Percentiles rank a stretch among this genome's conserved stretches.
phyloP scores from a whole-genome alignment of 2,888 invertebrate genomes.

The Sialis fuliginosa region DNA sequence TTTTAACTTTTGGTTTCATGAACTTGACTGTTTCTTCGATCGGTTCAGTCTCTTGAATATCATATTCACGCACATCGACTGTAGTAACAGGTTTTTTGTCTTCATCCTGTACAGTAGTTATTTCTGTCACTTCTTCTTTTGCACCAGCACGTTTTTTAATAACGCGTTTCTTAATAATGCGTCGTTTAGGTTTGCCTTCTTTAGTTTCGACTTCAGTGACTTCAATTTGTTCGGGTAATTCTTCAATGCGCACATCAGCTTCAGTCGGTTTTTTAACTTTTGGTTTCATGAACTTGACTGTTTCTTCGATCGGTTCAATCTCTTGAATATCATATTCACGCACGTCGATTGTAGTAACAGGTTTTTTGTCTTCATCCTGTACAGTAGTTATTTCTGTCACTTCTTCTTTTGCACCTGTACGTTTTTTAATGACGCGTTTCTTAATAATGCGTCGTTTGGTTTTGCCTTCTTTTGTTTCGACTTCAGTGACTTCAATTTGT shows the following conservation, averaged over 20 bases:
- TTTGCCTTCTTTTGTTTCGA: constrained; percentile 19
- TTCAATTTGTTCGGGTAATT: constrained; percentile 15
- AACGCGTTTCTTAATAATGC: constrained; percentile 15
- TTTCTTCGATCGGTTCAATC: constrained; percentile 4
- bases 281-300: constrained; percentile 4
- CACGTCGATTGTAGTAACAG: constrained; percentile 17
- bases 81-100: constrained; percentile 18
- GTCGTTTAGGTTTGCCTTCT: constrained; percentile 15
- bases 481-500: constrained; percentile 13
- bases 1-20: constrained; percentile 17
- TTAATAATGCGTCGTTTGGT: constrained; percentile 23
- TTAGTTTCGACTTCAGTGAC: constrained; percentile 12
- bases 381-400: constrained; percentile 19
- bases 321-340: constrained; percentile 7
- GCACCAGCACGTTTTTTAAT: constrained; percentile 15
- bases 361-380: constrained; percentile 18
- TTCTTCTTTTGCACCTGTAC: constrained; percentile 20
- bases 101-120: constrained; percentile 17
- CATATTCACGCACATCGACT: constrained; percentile 10
- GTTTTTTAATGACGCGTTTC: constrained; percentile 29
- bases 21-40: constrained; percentile 11
- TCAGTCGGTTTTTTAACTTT: constrained; percentile 10
- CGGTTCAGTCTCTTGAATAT: constrained; percentile 13
- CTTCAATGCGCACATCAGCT: constrained; percentile 10
- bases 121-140: constrained; percentile 14